Conservation (phyloP, 2,797 vertebrate species). For the Schizothorax lantsangensis region DNA sequence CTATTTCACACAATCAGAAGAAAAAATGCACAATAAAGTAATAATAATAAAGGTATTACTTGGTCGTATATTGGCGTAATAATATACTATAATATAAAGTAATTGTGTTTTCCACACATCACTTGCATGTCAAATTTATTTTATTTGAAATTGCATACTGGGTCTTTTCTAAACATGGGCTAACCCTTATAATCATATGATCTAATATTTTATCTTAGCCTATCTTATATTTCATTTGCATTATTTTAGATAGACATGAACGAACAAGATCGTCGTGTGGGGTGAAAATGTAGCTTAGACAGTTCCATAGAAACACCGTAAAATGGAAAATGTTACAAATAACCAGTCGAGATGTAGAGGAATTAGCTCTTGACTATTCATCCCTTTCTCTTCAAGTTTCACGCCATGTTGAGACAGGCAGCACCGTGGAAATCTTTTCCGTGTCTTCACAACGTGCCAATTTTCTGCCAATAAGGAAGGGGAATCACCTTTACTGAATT, state of each 20-base stretch:
- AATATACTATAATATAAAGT: too few relatives aligned
- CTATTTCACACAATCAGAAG: not conserved
- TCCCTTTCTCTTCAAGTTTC: conserved; percentile 77
- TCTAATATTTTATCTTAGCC: not conserved
- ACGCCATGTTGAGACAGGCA: conserved; percentile 74
- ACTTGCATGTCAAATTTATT: not conserved
- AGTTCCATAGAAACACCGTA: conserved; percentile 69
- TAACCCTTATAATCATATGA: not conserved
- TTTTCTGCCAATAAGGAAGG: conserved; percentile 77
- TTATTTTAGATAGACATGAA: not conserved
- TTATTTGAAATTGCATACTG: not conserved
- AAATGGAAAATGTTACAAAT: conserved; percentile 64
- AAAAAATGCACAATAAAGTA: not conserved
- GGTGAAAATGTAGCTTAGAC: conserved; percentile 55
- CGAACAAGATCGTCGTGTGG: conserved; percentile 63
- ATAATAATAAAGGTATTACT: not conserved
- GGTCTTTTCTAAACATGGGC: not conserved
- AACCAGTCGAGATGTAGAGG: conserved; percentile 55
- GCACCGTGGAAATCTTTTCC: conserved; percentile 79
- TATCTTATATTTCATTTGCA: not conserved
- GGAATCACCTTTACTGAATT: conserved; percentile 20
- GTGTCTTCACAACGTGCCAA: conserved; percentile 76
- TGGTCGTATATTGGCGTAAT: not conserved
- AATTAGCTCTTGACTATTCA: conserved; percentile 70
- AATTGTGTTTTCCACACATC: not conserved